These are phyloP conservation scores for Machaerirhynchus nigripectus DNA, from an alignment of 2,113 vertebrate species.

Conservation along the genomic window DNA sequence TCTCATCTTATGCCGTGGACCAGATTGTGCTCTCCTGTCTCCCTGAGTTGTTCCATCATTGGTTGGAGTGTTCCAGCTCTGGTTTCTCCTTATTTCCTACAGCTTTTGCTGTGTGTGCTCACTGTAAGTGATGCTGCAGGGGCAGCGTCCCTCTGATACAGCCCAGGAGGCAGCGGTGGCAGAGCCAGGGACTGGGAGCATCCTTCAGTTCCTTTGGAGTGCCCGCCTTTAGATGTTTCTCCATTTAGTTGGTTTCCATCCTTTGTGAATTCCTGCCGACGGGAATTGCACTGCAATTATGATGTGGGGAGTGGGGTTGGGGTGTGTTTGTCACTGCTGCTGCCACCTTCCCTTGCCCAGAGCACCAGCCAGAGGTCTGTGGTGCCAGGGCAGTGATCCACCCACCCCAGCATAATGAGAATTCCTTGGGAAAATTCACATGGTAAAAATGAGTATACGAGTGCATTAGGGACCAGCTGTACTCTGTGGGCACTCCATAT, in stretches of 20 bases:
- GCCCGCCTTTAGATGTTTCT: not conserved
- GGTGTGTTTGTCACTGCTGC: not conserved
- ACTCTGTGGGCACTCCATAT: rapidly evolving
- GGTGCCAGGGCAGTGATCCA: not conserved
- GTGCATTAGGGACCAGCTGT: too few relatives aligned
- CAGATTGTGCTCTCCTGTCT: not conserved
- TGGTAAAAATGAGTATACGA: rapidly evolving
- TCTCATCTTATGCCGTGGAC: not conserved
- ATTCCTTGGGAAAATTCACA: not conserved
- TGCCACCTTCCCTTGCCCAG: not conserved
- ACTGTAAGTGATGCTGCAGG: not conserved
- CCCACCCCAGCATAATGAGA: not conserved
- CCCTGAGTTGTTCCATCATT: not conserved
- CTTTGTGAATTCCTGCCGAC: not conserved
- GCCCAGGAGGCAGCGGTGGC: not conserved
- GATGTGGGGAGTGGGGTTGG: not conserved
- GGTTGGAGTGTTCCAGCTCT: not conserved
- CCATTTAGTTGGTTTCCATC: not conserved
- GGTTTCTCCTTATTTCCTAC: not conserved
- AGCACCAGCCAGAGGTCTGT: not conserved
- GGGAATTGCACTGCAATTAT: not conserved
- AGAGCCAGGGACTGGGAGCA: not conserved
- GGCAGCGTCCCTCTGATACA: rapidly evolving
- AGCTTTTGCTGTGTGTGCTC: not conserved
- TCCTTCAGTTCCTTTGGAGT: not conserved